Base-by-base conservation (phyloP, 2,888 invertebrate genomes). In the Sminthurinus aureus region DNA sequence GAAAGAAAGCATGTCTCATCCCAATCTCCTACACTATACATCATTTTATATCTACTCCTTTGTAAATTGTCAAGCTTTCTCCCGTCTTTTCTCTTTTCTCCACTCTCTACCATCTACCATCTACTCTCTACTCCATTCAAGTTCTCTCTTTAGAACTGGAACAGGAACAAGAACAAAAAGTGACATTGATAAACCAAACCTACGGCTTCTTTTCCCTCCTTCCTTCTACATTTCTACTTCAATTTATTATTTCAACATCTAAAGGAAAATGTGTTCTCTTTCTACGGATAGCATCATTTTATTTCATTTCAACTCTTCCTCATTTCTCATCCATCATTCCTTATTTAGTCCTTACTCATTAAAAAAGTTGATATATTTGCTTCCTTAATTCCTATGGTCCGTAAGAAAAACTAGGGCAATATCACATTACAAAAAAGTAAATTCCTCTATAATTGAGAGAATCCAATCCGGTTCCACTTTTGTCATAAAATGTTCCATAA, bases 1-100 rank as follows among this genome's bases (percentile, higher is more conserved):
- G n/a, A n/a, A n/a, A n/a, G 58, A 13, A 58, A 15, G 58, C 18
- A 58, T 58, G 58, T 9, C 15, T 6, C 13, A 13, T 13, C 9
- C 58, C 18, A 13, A 24, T 18, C 73, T 73, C 73, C 11, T 26
- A 6, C 24, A 24, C 9, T 73, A 73, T 58, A 18, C 73, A 73
- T 73, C 73, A 22, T 73, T 73, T 73, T 24, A 20, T 26, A 73
- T 73, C 73, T 18, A 73, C 73, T 73, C 73, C 26, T 26, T 15
- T 24, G 12, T 73, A 8, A 73, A 20, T 24, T 73, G 11, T 22
- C 71, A n/a, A n/a, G n/a, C 20, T 71, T 24, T 71, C 50, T 71
- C 20, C 67, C 67, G 3, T 18, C 13, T 38, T n/a, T 15, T 8
- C 74, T 74, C 26, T 74, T 50, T 74, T 50, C 8, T 50, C 74